A percentile compares a stretch with the other conserved stretches of the same genome.
These are phyloP conservation scores for Ictidomys tridecemlineatus DNA, from an alignment of 2,113 vertebrate genomes.

Conservation along the genomic window DNA sequence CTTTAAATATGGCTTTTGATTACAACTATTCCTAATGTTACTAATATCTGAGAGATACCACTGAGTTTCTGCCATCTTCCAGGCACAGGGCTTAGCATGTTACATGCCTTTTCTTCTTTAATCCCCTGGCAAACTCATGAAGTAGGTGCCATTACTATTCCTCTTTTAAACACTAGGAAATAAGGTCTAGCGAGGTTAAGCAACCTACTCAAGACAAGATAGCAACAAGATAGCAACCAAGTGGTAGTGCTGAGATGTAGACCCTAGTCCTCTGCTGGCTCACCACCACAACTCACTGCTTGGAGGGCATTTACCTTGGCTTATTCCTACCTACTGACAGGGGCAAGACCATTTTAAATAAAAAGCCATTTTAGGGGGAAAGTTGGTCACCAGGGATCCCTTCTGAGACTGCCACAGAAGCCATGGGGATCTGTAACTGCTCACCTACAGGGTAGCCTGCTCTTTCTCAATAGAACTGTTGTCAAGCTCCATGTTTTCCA, in stretches of 20 bases:
- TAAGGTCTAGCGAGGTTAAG: not conserved
- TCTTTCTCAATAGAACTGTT: constrained; percentile 46
- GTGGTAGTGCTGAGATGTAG: not conserved
- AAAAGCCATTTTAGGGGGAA: not conserved
- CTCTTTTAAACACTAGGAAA: not conserved
- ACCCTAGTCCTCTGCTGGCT: not conserved
- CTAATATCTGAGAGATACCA: not conserved
- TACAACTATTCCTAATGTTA: not conserved
- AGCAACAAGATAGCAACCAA: not conserved
- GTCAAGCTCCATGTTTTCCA: constrained; percentile 22
- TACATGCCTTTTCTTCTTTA: not conserved
- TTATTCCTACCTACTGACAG: constrained; percentile 12
- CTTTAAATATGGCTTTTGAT: not conserved
- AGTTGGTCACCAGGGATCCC: not conserved
- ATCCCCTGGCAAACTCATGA: not conserved
- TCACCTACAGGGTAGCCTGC: not conserved
- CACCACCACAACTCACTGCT: not conserved
- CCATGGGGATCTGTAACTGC: not conserved
- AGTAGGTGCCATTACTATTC: not conserved
- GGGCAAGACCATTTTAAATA: not conserved
- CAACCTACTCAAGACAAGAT: not conserved
- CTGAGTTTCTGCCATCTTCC: not conserved
- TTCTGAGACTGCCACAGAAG: constrained; percentile 22
- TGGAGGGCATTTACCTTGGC: not conserved
- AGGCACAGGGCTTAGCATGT: not conserved